Base-by-base conservation (phyloP, 2,113 vertebrate genomes). In the Pogonocichla stellata region DNA sequence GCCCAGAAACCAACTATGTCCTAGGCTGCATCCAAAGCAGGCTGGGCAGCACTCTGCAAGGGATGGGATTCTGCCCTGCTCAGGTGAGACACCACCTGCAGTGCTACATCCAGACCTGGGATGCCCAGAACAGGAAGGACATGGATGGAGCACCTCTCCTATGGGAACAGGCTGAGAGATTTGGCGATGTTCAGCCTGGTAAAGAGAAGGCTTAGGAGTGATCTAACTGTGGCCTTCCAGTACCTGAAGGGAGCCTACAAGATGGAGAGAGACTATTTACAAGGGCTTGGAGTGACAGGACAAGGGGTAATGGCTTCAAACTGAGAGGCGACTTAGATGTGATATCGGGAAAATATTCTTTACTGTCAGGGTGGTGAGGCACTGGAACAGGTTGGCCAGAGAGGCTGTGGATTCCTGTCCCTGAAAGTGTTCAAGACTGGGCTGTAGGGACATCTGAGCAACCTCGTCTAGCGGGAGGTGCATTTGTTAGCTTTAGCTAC, bases 341-440 rank as follows among this genome's bases (percentile, higher is more conserved):
- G 28, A 25, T 51, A 29, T 0, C 25, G 31, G 61, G 24, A 45
- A 38, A 53, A 38, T 9, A 45, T 53, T 43, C 28, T 38, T n/a
- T n/a, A 29, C 38, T 22, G 13, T 53, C 28, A 53, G 23, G 23
- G 29, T 20, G 28, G 5, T 25, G 60, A 66, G 26, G 23, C 28
- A 14, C 23, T 38, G 23, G 34, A 14, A 43, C 15, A 38, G 23
- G 23, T 3, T 66, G n/a, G 19, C 33, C 45, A 74, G 33, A 74
- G 5, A 53, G 16, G 9, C 0, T n/a, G 53, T 0, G 0, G 19
- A n/a, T 8, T 45, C 10, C 28, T 23, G 38, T 6, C 28, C 15
- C 19, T 25, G 17, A n/a, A n/a, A 34, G 24, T 23, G 6, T 25
- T 31, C 53, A 53, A 40, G 38, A 10, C 15, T 15, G 38, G 24